Evolutionary conservation across 2,797 vertebrate genomes (phyloP).

Genomic region (Acropternis orthonyx): DNA sequence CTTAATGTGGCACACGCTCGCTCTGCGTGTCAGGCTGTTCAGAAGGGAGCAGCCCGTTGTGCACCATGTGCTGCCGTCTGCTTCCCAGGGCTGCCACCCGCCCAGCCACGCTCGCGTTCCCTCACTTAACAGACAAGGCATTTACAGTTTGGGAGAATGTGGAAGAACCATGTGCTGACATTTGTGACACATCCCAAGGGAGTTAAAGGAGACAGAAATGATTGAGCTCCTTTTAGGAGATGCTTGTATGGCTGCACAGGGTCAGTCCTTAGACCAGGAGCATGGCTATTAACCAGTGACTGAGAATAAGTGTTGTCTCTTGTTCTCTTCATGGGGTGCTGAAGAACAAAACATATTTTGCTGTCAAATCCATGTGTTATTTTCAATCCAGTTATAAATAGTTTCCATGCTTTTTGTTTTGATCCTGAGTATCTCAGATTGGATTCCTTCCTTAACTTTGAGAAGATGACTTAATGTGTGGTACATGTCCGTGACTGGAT

Average conservation of each 20-base stretch:
- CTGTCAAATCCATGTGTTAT: background rate
- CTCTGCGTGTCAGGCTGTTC: background rate
- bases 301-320: background rate
- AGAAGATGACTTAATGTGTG: conserved; percentile 2
- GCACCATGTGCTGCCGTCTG: background rate
- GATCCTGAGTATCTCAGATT: background rate
- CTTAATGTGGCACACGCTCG: rapidly evolving
- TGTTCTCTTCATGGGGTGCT: background rate
- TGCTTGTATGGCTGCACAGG: rapidly evolving
- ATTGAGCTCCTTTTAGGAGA: background rate
- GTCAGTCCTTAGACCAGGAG: background rate
- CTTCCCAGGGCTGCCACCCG: background rate
- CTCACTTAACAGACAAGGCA: background rate
- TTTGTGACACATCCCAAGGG: background rate
- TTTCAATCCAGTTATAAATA: conserved; percentile 6
- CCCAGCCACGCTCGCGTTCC: rapidly evolving
- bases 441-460: conserved; percentile 36
- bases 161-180: background rate
- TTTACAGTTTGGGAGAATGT: background rate
- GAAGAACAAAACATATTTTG: background rate
- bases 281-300: background rate
- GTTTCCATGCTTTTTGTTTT: background rate
- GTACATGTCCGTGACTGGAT: background rate
- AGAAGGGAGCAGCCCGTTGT: background rate
- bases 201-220: background rate